Percentiles rank a stretch among this genome's conserved stretches.
Conservation (phyloP, 1,140 invertebrate genomes). For the Apocrypta bakeri region DNA sequence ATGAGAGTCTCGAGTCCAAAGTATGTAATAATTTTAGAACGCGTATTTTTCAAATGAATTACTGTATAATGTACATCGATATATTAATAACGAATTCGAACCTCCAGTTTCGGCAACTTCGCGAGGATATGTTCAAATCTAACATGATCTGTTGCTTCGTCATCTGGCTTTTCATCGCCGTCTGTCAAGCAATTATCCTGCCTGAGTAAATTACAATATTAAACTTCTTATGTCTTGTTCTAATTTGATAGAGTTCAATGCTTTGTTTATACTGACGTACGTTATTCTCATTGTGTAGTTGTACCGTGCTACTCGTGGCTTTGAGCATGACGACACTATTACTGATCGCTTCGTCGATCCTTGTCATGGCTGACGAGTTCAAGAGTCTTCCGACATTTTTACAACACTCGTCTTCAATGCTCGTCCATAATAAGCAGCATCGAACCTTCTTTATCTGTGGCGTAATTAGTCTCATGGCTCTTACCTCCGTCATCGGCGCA, state of each 20-base stretch:
- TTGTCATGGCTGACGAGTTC: conserved; percentile 93
- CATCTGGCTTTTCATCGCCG: conserved; percentile 91
- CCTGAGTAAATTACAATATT: conserved; percentile 77
- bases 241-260: too few species aligned
- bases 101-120: conserved; percentile 86
- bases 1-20: conserved; percentile 81
- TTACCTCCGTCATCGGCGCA: conserved; percentile 69
- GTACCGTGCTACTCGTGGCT: conserved; percentile 73
- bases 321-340: conserved; percentile 80
- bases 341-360: conserved; percentile 79
- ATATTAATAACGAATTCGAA: conserved; percentile 33
- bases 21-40: too few species aligned
- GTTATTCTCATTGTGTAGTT: conserved; percentile 9
- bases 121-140: conserved; percentile 95
- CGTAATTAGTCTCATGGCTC: conserved; percentile 86
- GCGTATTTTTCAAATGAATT: background rate
- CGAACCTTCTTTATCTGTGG: conserved; percentile 86
- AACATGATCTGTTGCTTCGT: conserved; percentile 94
- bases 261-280: too few species aligned
- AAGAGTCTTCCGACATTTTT: conserved; percentile 79
- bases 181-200: conserved; percentile 86
- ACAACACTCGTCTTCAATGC: conserved; percentile 81
- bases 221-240: too few species aligned
- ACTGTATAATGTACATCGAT: too few species aligned
- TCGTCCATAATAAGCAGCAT: conserved; percentile 82